A percentile compares a stretch with the other conserved stretches of the same genome.
Evolutionary conservation across 2,888 invertebrate species (phyloP).

Genomic region (Siphlonurus alternatus): DNA sequence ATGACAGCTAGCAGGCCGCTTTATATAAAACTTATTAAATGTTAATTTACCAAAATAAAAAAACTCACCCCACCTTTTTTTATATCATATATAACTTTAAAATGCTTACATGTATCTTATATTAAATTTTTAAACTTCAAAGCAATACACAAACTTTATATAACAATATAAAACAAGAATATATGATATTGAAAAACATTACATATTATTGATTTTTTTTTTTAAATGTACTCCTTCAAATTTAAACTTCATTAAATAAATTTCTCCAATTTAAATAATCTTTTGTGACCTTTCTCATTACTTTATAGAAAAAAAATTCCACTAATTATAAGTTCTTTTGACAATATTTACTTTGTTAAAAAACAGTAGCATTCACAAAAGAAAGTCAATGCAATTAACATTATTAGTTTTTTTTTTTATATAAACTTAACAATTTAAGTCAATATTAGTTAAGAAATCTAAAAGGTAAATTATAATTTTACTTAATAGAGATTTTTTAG

Average conservation of each 20-base stretch:
- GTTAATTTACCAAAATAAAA: too few species aligned
- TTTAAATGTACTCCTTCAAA: background rate
- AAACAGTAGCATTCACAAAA: background rate
- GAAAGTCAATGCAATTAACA: background rate
- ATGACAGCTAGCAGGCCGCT: too few species aligned
- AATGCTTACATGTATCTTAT: too few species aligned
- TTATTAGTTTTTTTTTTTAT: background rate
- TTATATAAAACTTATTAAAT: too few species aligned
- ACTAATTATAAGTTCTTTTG: background rate
- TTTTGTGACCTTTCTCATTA: background rate
- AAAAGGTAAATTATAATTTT: too few species aligned
- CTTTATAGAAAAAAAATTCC: background rate
- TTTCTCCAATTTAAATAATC: background rate
- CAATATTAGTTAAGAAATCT: background rate
- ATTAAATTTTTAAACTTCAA: too few species aligned
- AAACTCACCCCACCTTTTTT: too few species aligned
- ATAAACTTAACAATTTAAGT: background rate
- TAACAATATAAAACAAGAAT: background rate
- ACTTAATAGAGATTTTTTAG: too few species aligned
- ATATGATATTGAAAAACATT: background rate
- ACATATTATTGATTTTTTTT: background rate
- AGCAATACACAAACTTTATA: too few species aligned
- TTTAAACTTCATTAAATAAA: background rate
- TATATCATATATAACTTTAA: too few species aligned
- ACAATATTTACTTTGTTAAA: background rate